Percentiles rank a stretch among this genome's conserved stretches.
These are phyloP conservation scores for Drosophila ogumai DNA, from an alignment of 1,140 invertebrate species.

Conservation along the genomic window DNA sequence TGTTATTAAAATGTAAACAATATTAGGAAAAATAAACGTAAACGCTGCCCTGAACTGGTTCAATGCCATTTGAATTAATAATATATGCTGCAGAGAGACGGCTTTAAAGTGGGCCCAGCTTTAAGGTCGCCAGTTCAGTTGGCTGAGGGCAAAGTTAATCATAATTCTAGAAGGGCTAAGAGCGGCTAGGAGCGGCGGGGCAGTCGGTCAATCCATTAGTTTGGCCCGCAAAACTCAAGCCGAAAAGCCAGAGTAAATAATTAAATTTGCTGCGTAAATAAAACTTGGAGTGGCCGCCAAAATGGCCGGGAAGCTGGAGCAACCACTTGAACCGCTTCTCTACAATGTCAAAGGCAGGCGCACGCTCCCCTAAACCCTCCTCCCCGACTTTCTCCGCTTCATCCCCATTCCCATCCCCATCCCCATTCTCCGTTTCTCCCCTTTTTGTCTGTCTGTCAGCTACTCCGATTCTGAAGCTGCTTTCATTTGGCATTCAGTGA, in stretches of 20 bases:
- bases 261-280: constrained; percentile 81
- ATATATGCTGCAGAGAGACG: background rate
- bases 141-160: constrained; percentile 31
- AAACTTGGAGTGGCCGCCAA: constrained; percentile 64
- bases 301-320: constrained; percentile 49
- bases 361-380: background rate
- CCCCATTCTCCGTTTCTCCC: background rate
- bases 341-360: constrained; percentile 73
- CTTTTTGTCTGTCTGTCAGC: constrained; percentile 34
- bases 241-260: constrained; percentile 66
- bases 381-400: constrained; percentile 3
- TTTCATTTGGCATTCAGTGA: constrained; percentile 78
- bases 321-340: constrained; percentile 66
- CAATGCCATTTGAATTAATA: constrained; percentile 12
- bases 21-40: constrained; percentile 14
- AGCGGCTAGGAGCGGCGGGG: background rate
- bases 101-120: constrained; percentile 7
- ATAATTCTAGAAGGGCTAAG: constrained; percentile 21
- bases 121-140: background rate
- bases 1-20: constrained; percentile 53
- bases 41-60: background rate
- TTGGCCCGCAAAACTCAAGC: constrained; percentile 31
- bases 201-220: constrained; percentile 40
- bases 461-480: constrained; percentile 47
- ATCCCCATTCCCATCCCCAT: background rate